These are phyloP conservation scores for Caenorhabditis sp. DNA, from an alignment of 2,888 invertebrate genomes.

Conservation along the genomic window DNA sequence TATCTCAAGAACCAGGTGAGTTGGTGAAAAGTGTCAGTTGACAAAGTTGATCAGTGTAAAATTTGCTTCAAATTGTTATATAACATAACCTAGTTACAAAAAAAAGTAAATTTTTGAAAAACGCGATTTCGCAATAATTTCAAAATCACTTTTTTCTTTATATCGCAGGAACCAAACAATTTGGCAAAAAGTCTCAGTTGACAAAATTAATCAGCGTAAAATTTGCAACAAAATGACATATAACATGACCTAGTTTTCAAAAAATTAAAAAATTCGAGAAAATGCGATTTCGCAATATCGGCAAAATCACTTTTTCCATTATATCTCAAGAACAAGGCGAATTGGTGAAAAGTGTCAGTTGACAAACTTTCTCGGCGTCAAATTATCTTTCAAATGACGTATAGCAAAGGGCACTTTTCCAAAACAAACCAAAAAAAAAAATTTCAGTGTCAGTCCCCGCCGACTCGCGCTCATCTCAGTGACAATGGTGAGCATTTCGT, in stretches of 20 bases:
- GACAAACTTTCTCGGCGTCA: conserved; percentile 3
- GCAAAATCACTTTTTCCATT: neutral
- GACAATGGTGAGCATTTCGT: conserved; percentile 9
- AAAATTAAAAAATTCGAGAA: neutral
- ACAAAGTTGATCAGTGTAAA: conserved; percentile 13
- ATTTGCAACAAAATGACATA: neutral
- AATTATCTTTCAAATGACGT: neutral
- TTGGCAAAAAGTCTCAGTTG: neutral
- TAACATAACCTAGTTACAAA: neutral
- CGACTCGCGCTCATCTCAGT: conserved; percentile 10
- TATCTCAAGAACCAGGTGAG: neutral
- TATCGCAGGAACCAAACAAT: neutral
- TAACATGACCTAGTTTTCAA: neutral
- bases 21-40: neutral
- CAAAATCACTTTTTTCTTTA: no score
- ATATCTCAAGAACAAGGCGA: neutral
- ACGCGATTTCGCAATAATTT: no score
- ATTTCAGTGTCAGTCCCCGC: conserved; percentile 28
- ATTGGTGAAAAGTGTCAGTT: neutral
- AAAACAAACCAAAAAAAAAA: no score
- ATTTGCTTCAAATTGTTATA: neutral
- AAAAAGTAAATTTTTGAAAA: no score
- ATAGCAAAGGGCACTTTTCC: no score
- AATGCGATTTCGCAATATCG: no score
- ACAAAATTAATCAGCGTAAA: conserved; percentile 13